Conservation (phyloP, 2,888 invertebrate genomes). For the Trichopoda pennipes region DNA sequence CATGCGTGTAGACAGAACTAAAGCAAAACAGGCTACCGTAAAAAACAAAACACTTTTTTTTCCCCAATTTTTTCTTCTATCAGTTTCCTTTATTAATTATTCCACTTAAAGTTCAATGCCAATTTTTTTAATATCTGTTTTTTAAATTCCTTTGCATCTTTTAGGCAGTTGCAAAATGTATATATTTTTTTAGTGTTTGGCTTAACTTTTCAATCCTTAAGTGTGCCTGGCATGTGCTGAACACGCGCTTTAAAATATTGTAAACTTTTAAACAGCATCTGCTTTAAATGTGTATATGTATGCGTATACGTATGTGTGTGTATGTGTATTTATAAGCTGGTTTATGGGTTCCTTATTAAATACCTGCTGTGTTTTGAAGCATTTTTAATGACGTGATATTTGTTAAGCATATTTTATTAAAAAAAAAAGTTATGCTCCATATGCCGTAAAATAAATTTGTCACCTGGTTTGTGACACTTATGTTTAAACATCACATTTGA, state of each 20-base stretch:
- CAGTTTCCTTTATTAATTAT: constrained; percentile 53
- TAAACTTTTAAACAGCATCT: constrained; percentile 52
- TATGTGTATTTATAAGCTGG: background rate
- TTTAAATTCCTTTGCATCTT: constrained; percentile 52
- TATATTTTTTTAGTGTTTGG: no score
- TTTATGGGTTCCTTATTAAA: constrained; percentile 31
- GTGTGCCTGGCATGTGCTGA: constrained; percentile 77
- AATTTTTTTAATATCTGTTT: constrained; percentile 69
- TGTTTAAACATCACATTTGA: background rate
- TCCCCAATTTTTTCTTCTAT: constrained; percentile 64
- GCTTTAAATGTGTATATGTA: constrained; percentile 33
- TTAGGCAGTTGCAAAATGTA: constrained; percentile 43
- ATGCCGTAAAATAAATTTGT: background rate
- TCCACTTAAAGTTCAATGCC: constrained; percentile 76
- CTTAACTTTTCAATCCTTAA: constrained; percentile 48
- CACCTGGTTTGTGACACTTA: constrained; percentile 12
- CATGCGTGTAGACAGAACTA: constrained; percentile 31
- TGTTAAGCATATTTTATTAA: constrained; percentile 28
- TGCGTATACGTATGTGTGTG: background rate
- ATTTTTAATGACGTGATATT: constrained; percentile 32
- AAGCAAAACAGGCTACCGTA: constrained; percentile 70
- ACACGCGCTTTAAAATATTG: constrained; percentile 73
- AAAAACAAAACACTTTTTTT: constrained; percentile 69
- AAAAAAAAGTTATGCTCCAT: constrained; percentile 1
- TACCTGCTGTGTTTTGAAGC: constrained; percentile 44